Percentiles rank a stretch among this genome's conserved stretches.
phyloP scores from a whole-genome alignment of 2,888 invertebrate species.

The Siphlonurus alternatus region DNA sequence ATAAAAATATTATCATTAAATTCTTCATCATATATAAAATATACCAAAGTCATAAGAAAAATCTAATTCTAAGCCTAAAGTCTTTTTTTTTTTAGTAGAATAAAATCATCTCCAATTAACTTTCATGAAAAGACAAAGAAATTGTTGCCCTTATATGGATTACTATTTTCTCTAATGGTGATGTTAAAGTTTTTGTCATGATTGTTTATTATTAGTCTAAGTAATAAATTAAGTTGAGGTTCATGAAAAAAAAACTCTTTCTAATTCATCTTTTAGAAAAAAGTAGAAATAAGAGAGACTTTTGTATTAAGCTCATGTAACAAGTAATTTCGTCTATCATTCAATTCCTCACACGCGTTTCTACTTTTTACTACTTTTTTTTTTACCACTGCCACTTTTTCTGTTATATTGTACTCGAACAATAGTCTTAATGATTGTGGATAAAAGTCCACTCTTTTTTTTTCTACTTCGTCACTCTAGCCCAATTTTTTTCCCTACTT shows the following conservation, averaged over 20 bases:
- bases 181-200: neutral
- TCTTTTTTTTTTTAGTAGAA: too few relatives aligned
- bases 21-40: too few relatives aligned
- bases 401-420: neutral
- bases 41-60: too few relatives aligned
- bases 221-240: neutral
- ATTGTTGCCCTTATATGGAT: neutral
- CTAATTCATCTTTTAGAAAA: neutral
- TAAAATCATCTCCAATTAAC: neutral
- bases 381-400: neutral
- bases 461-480: neutral
- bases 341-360: neutral
- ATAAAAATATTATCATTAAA: too few relatives aligned
- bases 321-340: neutral
- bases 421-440: neutral
- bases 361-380: neutral
- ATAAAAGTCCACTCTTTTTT: neutral
- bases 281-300: neutral
- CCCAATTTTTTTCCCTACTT: neutral
- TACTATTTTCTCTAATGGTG: neutral
- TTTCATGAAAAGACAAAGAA: neutral
- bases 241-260: neutral
- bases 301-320: neutral
- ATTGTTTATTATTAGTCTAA: neutral
- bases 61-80: too few relatives aligned